Percentiles rank a stretch among this genome's conserved stretches.
These are phyloP conservation scores for Amorpha juglandis DNA, from an alignment of 2,888 invertebrate genomes.

Conservation along the genomic window DNA sequence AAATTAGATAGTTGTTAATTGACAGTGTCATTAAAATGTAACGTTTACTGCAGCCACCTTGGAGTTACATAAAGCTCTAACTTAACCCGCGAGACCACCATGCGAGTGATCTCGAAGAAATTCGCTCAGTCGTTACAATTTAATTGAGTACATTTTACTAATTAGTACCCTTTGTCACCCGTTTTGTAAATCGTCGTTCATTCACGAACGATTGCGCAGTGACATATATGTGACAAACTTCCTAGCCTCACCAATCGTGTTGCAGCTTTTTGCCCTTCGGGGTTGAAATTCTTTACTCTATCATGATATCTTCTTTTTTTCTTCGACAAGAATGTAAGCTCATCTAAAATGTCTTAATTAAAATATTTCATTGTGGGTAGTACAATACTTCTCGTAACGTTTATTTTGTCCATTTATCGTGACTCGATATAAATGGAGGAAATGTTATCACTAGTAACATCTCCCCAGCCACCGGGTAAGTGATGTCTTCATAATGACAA, in stretches of 20 bases:
- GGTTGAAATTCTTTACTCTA: background rate
- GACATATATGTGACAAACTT: conserved; percentile 46
- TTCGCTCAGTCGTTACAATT: conserved; percentile 82
- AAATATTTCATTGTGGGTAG: conserved; percentile 38
- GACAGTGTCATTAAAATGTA: conserved; percentile 58
- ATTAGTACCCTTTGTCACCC: conserved; percentile 60
- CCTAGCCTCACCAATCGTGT: background rate
- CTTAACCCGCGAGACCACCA: conserved; percentile 67
- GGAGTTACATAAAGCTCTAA: conserved; percentile 54
- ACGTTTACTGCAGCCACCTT: conserved; percentile 58
- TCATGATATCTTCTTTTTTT: too few species aligned
- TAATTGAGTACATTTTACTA: conserved; percentile 70
- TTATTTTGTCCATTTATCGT: conserved; percentile 58
- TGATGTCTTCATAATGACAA: conserved; percentile 83
- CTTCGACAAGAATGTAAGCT: conserved; percentile 43
- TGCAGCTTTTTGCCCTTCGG: background rate
- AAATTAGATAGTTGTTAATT: conserved; percentile 41
- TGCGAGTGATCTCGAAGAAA: conserved; percentile 54
- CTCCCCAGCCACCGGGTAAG: conserved; percentile 80
- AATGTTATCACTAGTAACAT: conserved; percentile 69
- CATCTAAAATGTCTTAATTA: conserved; percentile 30
- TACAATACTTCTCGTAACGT: conserved; percentile 45
- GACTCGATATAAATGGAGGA: conserved; percentile 69
- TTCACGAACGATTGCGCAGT: conserved; percentile 60
- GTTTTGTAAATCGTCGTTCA: conserved; percentile 41